Percentiles rank a stretch among this genome's conserved stretches.
Evolutionary conservation across 2,888 invertebrate species (phyloP).

Genomic region (Ectemnius continuus): DNA sequence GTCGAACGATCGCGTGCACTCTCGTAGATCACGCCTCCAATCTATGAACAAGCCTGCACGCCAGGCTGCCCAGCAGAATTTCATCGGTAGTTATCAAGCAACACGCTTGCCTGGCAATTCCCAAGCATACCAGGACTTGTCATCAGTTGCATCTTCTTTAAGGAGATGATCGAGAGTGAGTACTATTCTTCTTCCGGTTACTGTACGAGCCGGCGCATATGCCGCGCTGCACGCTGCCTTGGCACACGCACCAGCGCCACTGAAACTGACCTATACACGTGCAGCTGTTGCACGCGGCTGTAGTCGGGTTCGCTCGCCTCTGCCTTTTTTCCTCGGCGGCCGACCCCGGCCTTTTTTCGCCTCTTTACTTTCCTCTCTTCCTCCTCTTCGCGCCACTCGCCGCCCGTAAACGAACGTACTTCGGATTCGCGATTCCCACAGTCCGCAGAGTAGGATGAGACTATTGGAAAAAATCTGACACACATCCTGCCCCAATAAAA

Average conservation of each 20-base stretch:
- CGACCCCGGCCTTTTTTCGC: neutral
- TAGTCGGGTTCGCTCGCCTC: constrained; percentile 34
- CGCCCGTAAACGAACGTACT: constrained; percentile 6
- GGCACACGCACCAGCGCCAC: constrained; percentile 13
- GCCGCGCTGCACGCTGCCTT: constrained; percentile 8
- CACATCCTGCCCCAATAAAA: too few relatives aligned
- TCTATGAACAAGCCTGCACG: too few relatives aligned
- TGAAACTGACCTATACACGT: constrained; percentile 57
- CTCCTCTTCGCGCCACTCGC: neutral
- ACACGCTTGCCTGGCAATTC: too few relatives aligned
- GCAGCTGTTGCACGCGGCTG: constrained; percentile 53
- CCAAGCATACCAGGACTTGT: constrained; percentile 8
- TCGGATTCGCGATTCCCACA: neutral
- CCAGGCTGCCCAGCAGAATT: too few relatives aligned
- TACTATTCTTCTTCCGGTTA: constrained; percentile 24
- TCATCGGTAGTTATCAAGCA: too few relatives aligned
- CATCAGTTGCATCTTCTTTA: constrained; percentile 18
- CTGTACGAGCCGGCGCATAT: constrained; percentile 16
- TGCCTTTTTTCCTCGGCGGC: constrained; percentile 16
- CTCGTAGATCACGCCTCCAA: too few relatives aligned
- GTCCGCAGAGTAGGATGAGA: too few relatives aligned
- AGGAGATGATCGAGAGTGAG: constrained; percentile 4
- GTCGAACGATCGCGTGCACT: too few relatives aligned
- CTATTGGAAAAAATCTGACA: too few relatives aligned
- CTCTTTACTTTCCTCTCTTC: constrained; percentile 1